These are phyloP conservation scores for Melieria omissa DNA, from an alignment of 2,888 invertebrate genomes.

Conservation along the genomic window DNA sequence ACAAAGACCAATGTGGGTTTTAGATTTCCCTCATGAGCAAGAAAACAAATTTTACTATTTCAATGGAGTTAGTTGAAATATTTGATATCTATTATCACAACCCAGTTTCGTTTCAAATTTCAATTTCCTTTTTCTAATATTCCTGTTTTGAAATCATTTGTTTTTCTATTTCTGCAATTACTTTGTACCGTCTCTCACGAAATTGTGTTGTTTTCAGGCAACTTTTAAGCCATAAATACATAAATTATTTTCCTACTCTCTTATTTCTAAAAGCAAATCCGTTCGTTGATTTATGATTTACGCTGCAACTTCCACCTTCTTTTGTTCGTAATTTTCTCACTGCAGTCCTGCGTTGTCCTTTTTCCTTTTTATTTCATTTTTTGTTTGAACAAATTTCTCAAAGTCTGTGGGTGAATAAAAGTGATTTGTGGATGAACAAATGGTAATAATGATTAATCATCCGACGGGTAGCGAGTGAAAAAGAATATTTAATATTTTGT, in stretches of 20 bases:
- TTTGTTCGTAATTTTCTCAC: neutral
- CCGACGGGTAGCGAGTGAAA: neutral
- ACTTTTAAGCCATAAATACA: neutral
- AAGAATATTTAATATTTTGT: constrained; percentile 2
- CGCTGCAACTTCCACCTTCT: neutral
- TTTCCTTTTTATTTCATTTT: neutral
- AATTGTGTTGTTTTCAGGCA: neutral
- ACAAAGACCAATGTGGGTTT: too few species aligned
- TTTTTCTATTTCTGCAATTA: too few species aligned
- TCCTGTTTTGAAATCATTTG: too few species aligned
- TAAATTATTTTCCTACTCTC: neutral
- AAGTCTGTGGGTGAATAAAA: constrained; percentile 14
- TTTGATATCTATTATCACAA: too few species aligned
- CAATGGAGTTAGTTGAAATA: too few species aligned
- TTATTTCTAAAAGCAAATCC: constrained; percentile 12
- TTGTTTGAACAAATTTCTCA: neutral
- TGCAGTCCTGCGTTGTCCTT: neutral
- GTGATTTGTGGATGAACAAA: constrained; percentile 14
- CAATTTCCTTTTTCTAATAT: too few species aligned
- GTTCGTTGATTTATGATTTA: constrained; percentile 18
- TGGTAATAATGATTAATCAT: constrained; percentile 17
- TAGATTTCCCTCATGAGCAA: too few species aligned
- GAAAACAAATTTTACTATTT: too few species aligned
- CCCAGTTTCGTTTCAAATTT: too few species aligned
- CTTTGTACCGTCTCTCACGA: too few species aligned